A percentile compares a stretch with the other conserved stretches of the same genome.
Conservation (phyloP, 1,140 invertebrate genomes). For the Odontomachus brunneus region DNA sequence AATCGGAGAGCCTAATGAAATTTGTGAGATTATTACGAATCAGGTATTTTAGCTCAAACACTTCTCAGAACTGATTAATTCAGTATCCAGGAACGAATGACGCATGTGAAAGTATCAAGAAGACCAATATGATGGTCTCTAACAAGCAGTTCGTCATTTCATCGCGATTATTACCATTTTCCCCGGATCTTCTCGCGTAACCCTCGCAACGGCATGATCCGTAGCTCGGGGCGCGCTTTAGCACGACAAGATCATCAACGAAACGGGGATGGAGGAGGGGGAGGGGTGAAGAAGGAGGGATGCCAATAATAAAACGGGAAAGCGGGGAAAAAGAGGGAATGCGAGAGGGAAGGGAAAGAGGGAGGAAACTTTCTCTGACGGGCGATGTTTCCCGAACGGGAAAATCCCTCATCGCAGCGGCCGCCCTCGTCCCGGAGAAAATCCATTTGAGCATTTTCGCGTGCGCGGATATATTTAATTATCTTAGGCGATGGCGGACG, state of each 20-base stretch:
- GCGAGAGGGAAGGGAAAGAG: background rate
- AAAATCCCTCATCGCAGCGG: constrained; percentile 76
- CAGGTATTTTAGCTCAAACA: no score
- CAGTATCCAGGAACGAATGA: background rate
- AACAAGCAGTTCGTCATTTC: background rate
- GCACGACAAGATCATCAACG: constrained; percentile 36
- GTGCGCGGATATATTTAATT: constrained; percentile 82
- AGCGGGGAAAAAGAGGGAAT: background rate
- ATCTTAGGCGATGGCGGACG: constrained; percentile 68
- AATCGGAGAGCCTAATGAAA: no score
- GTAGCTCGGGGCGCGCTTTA: background rate
- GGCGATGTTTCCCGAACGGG: constrained; percentile 46
- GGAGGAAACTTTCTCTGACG: constrained; percentile 26
- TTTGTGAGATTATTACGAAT: no score
- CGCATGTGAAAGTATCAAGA: background rate
- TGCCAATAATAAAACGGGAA: constrained; percentile 32
- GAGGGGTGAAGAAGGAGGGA: no score
- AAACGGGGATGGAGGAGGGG: no score
- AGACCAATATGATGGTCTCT: background rate
- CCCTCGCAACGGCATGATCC: constrained; percentile 9
- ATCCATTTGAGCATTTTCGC: constrained; percentile 78
- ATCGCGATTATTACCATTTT: constrained; percentile 4
- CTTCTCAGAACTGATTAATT: no score
- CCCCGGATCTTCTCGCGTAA: background rate
- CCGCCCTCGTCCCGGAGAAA: constrained; percentile 63